Evolutionary conservation across 2,888 invertebrate genomes (phyloP), one percentile per base, ranked within the genome.

Genomic region (Luperina nickerlii): DNA sequence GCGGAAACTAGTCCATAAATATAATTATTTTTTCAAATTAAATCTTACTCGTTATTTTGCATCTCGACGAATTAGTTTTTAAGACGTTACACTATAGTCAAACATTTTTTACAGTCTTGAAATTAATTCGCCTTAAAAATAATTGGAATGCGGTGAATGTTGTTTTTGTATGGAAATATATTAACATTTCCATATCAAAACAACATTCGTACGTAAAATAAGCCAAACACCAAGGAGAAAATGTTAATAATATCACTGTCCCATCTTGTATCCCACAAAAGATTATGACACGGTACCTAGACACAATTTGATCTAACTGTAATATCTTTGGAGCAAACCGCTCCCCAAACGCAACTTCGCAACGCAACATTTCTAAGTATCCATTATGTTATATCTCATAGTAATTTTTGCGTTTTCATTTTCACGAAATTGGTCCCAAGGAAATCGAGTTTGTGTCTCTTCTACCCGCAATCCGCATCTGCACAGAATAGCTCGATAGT

Each of bases 401-500:
- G 90, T 90, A 88, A 90, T 91, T 91, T 88, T 87, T 90, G 90
- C 90, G 90, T 94, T 94, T 95, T 94, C 94, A 95, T 95, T 95
- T 95, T 93, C 92, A 87, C 91, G 85, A 90, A 93, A 92, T 91
- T 92, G 91, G 90, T 90, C 89, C 89, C 88, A 88, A 92, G 92
- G 91, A 93, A 95, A 95, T 95, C 92, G 92, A 95, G 93, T 95
- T 95, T 95, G 91, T 91, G 91, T 93, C 94, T 92, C 90, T 90
- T 90, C 90, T 92, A 90, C 91, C 92, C 94, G 92, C 94, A 94
- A 93, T 94, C 92, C 94, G 92, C 94, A 94, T 95, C 95, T 96
- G 96, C 93, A 92, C 92, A 90, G 90, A 96, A 96, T 94, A 93
- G 94, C 95, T 93, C 92, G 92, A 94, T 96, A 94, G 92, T 90